These are phyloP conservation scores for Oxystoma pomonae DNA, from an alignment of 2,888 invertebrate genomes.

Conservation along the genomic window DNA sequence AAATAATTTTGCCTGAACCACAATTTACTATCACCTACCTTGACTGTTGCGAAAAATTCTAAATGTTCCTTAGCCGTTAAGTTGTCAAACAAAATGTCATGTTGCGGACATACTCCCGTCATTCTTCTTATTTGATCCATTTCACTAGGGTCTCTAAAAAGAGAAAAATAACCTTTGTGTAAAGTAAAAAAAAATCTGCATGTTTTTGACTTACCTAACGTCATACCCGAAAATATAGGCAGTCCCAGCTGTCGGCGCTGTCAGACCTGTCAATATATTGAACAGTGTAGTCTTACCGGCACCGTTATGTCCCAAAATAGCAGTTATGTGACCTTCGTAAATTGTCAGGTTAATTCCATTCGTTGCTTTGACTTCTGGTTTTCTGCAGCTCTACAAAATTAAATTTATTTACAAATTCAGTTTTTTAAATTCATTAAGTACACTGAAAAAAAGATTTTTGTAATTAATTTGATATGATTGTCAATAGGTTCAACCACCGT, in stretches of 20 bases:
- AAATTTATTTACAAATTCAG: no score
- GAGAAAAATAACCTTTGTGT: no score
- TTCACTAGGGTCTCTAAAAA: slow-evolving; percentile 62
- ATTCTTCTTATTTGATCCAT: slow-evolving; percentile 74
- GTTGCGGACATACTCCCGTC: slow-evolving; percentile 86
- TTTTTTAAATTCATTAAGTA: no score
- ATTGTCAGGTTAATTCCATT: slow-evolving; percentile 77
- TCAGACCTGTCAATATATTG: slow-evolving; percentile 80
- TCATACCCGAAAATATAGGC: slow-evolving; percentile 74
- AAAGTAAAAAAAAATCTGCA: no score
- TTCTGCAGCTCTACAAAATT: slow-evolving; percentile 59
- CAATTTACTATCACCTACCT: no score
- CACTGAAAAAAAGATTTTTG: no score
- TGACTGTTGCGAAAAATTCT: slow-evolving; percentile 75
- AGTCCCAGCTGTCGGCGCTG: slow-evolving; percentile 67
- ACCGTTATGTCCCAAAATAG: slow-evolving; percentile 81
- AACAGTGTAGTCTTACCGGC: slow-evolving; percentile 85
- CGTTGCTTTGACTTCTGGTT: slow-evolving; percentile 66
- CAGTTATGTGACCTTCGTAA: slow-evolving; percentile 83
- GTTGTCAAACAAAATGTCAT: slow-evolving; percentile 77
- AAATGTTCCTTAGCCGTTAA: slow-evolving; percentile 78
- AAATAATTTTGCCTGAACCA: no score
- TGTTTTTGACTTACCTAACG: no score
- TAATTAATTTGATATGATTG: no score
- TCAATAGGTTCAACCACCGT: no score